Evolutionary conservation across 2,113 vertebrate genomes (phyloP).

Genomic region (Capra hircus): DNA sequence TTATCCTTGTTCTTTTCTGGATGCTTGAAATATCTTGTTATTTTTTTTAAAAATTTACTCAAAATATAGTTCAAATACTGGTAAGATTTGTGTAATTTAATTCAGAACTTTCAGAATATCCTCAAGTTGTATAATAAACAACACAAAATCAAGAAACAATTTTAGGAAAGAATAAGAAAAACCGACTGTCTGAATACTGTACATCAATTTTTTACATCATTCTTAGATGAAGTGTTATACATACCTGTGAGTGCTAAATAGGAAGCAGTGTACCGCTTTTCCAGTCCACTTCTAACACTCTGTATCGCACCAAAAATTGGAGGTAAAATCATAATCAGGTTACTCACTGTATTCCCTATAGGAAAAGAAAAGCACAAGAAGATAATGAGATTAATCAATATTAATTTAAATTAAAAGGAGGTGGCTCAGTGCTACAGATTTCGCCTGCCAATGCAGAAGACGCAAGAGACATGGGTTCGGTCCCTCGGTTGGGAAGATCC

Average conservation of each 20-base stretch:
- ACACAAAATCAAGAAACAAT: background rate
- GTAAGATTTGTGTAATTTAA: background rate
- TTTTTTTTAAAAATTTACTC: background rate
- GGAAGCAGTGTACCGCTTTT: slow-evolving; percentile 92
- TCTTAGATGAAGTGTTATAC: slow-evolving; percentile 55
- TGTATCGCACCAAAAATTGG: slow-evolving; percentile 94
- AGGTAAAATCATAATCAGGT: slow-evolving; percentile 99
- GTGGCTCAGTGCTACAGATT: background rate
- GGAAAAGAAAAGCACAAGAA: slow-evolving; percentile 65
- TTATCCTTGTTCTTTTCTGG: slow-evolving; percentile 3
- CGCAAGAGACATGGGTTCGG: background rate
- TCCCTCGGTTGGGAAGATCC: background rate
- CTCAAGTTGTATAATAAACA: background rate
- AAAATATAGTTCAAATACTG: background rate
- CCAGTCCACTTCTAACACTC: slow-evolving; percentile 89
- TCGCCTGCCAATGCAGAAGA: background rate
- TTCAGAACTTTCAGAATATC: slow-evolving; percentile 8
- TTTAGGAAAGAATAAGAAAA: slow-evolving; percentile 28
- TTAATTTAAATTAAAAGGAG: background rate
- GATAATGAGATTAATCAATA: slow-evolving; percentile 18
- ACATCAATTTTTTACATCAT: background rate
- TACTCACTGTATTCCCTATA: slow-evolving; percentile 98
- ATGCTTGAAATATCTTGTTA: background rate
- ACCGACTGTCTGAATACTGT: background rate
- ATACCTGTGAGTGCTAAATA: slow-evolving; percentile 95